Conservation (phyloP, 1,140 invertebrate species). For the Polyergus mexicanus region DNA sequence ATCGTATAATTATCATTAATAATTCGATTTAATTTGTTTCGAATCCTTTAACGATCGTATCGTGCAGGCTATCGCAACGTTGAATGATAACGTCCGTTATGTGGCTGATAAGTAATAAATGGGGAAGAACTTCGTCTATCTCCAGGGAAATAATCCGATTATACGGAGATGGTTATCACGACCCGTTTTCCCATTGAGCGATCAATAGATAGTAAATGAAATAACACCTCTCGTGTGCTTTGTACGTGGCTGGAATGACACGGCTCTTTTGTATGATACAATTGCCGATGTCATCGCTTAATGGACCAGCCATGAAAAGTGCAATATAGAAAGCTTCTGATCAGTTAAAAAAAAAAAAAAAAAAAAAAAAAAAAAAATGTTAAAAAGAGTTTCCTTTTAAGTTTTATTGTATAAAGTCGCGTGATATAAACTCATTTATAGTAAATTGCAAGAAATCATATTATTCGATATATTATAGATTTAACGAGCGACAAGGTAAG, state of each 20-base stretch:
- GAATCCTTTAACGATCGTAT: constrained; percentile 23
- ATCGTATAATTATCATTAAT: constrained; percentile 4
- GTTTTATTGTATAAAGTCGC: not conserved
- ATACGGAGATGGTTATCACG: constrained; percentile 49
- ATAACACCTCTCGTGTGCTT: constrained; percentile 18
- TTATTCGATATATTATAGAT: not conserved
- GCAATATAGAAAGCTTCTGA: not conserved
- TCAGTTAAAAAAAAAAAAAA: not conserved
- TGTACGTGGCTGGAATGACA: not conserved
- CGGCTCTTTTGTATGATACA: constrained; percentile 7
- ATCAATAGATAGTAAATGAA: constrained; percentile 41
- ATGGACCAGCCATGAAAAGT: constrained; percentile 9
- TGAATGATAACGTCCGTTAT: not conserved
- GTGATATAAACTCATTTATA: not conserved
- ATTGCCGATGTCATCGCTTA: constrained; percentile 7
- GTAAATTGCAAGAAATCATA: not conserved
- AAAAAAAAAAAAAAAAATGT: too few relatives aligned
- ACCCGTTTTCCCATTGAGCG: not conserved
- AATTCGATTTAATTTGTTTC: constrained; percentile 23
- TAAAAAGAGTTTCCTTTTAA: too few relatives aligned
- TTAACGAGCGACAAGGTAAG: not conserved
- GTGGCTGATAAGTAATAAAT: constrained; percentile 41
- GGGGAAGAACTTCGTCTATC: constrained; percentile 11
- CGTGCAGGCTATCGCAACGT: constrained; percentile 5
- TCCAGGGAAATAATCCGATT: constrained; percentile 51